Evolutionary conservation across 37 sponge, comb jelly and placozoan genomes (phyloP), one percentile per base, ranked within the genome.

Genomic region (Oscarella lobularis): DNA sequence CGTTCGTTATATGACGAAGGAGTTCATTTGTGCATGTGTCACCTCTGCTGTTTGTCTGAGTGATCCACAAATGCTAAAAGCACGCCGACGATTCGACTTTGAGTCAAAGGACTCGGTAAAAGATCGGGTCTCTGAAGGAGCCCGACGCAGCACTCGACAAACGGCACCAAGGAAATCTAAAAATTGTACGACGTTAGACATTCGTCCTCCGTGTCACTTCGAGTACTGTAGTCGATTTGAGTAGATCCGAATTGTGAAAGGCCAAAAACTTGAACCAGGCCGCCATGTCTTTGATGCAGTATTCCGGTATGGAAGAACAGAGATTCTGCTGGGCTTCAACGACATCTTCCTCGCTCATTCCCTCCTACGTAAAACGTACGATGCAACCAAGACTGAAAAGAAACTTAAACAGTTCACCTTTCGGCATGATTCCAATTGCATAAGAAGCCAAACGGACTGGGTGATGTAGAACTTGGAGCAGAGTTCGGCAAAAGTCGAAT

Each of bases 391-490:
- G 3, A 78, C 27, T 31, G 30, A 31, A 14, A 31, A 29, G 4
- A 3, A 76, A 4, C 71, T 68, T 4, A 68, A 68, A 4, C 31
- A 68, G 31, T 2, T 14, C 33, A 88, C 89, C 67, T 84, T 32
- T 36, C 36, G 31, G 71, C 79, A 84, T 38, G 54, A 33, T 69
- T 85, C 89, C 54, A 89, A 38, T 65, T 66, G 74, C 78, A 67
- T 84, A 35, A 67, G 73, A 36, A 89, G 31, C 89, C 89, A 89
- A 31, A 85, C 85, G 41, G 85, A 77, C 39, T 81, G 78, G 20
- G 89, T 89, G 83, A 89, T 77, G 77, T 89, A 89, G 80, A 89
- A 89, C 37, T 89, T 76, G 34, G 76, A 66, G 78, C 82, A 79
- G 1, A 40, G 31, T 76, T 81, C 80, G 33, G 81, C 85, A 60